A percentile compares a stretch with the other conserved stretches of the same genome.
Conservation (phyloP, 2,113 vertebrate genomes). For the Calypte anna region DNA sequence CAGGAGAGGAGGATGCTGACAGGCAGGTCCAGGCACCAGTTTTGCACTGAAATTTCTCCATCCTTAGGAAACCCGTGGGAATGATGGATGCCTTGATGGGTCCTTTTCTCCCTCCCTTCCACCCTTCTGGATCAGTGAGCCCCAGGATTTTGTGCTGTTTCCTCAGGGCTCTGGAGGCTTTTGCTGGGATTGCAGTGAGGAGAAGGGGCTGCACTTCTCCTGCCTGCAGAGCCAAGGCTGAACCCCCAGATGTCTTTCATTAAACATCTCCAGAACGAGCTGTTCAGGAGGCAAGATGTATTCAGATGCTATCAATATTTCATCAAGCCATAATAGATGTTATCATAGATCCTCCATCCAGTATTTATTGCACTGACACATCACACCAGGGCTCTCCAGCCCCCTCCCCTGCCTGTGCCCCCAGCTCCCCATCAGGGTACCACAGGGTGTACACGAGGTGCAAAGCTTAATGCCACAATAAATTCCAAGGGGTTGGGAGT, state of each 20-base stretch:
- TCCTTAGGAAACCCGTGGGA: background rate
- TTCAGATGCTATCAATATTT: conserved; percentile 74
- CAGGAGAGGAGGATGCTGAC: background rate
- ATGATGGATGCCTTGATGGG: background rate
- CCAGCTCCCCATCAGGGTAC: background rate
- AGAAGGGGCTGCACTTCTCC: background rate
- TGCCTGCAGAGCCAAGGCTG: conserved; percentile 48
- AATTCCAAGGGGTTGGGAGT: conserved; percentile 44
- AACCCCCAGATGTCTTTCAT: conserved; percentile 75
- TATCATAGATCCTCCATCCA: conserved; percentile 70
- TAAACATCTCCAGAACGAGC: conserved; percentile 69
- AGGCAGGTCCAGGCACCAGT: background rate
- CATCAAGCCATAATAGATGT: conserved; percentile 72
- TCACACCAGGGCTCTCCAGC: background rate
- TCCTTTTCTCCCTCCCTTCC: background rate
- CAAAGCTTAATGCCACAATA: background rate
- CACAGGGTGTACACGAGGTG: background rate
- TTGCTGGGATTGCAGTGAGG: background rate
- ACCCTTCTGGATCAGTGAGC: background rate
- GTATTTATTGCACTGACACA: conserved; percentile 58
- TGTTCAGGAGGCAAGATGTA: conserved; percentile 70
- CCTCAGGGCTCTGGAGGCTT: background rate
- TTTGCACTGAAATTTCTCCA: background rate
- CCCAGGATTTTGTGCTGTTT: background rate
- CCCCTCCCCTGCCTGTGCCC: background rate